Conservation (phyloP, 2,888 invertebrate species). For the Tenthredo distinguenda region DNA sequence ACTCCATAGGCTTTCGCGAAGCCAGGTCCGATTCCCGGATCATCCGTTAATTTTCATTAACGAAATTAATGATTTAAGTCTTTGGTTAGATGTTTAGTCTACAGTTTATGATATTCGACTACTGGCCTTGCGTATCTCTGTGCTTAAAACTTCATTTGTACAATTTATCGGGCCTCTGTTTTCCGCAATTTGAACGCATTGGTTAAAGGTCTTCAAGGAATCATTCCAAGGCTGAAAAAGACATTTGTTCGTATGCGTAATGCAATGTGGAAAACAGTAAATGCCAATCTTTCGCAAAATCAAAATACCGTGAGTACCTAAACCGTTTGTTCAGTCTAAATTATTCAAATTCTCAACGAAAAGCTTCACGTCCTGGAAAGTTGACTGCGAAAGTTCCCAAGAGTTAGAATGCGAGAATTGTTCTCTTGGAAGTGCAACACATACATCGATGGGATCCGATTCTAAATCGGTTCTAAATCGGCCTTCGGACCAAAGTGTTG, state of each 20-base stretch:
- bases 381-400: not conserved
- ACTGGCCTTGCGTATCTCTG: not conserved
- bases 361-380: not conserved
- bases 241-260: too few species aligned
- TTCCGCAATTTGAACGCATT: not conserved
- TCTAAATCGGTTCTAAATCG: not conserved
- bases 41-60: not conserved
- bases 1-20: not conserved
- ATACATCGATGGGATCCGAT: not conserved
- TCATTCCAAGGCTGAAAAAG: too few species aligned
- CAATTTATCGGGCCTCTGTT: not conserved
- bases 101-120: not conserved
- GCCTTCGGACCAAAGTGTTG: constrained; percentile 21
- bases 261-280: too few species aligned
- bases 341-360: not conserved
- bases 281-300: not conserved
- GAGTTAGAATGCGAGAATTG: not conserved
- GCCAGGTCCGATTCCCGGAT: not conserved
- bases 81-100: not conserved
- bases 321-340: not conserved
- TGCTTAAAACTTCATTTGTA: not conserved
- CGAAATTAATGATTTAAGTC: not conserved
- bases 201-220: not conserved
- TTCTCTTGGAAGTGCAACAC: not conserved
- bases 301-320: not conserved